Base-by-base conservation (phyloP, 2,797 vertebrate species). In the Hirundo rustica region DNA sequence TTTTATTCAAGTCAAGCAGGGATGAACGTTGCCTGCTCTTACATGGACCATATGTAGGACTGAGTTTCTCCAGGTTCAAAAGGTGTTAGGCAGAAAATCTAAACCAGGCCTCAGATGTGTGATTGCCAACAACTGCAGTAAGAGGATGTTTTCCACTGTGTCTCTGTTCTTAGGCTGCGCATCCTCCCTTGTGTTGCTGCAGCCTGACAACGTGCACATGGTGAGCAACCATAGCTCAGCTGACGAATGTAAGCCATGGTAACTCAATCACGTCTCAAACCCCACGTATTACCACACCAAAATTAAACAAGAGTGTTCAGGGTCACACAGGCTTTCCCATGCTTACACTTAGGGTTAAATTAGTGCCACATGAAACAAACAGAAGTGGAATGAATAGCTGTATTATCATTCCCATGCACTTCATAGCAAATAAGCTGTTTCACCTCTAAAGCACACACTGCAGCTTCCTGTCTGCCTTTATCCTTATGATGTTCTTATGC, bases 151-250 rank as follows among this genome's bases (percentile, higher is more conserved):
- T 71, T 67, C 77, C 13, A 19, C 36, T 30, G 2, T 1, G 3
- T 14, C 26, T 66, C 20, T 60, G 21, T 22, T 34, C 48, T 82
- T 38, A 1, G 17, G 25, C 12, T 76, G 16, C 0, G 0, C 40
- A 58, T 22, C 27, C 48, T 76, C 6, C 47, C 10, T 29, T 42
- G n/a, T 0, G 1, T 40, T 84, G 78, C 67, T 68, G n/a, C 36
- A 81, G 48, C 27, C 25, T 72, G 40, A 74, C 32, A 42, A 19
- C 0, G 1, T 40, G 22, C 9, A 27, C 2, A 1, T 19, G 9
- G 25, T 38, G 38, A 57, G 21, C 23, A 77, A 8, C 29, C 47
- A 17, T 1, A n/a, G 57, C 26, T 89, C 74, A 78, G 50, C 32
- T 4, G 1, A 14, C 42, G n/a, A 13, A 11, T 12, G 7, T 9